Conservation (phyloP, 2,797 vertebrate genomes). For the Leptodactylus fallax region DNA sequence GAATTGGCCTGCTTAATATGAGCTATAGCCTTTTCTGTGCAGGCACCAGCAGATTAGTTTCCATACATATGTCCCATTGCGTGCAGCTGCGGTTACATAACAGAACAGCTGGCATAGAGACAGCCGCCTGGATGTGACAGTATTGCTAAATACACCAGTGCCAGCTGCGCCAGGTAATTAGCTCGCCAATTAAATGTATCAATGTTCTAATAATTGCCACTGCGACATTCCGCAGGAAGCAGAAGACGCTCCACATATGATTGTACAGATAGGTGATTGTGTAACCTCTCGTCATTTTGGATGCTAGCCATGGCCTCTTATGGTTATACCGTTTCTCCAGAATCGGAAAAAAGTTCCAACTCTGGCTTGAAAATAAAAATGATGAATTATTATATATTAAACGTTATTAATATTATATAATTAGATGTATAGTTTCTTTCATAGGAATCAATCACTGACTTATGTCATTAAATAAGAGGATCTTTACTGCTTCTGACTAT, state of each 20-base stretch:
- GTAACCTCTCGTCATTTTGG: background rate
- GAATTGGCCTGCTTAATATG: background rate
- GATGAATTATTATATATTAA: too few species aligned
- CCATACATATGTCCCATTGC: background rate
- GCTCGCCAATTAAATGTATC: background rate
- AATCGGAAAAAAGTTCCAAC: too few species aligned
- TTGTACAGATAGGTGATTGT: background rate
- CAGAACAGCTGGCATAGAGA: background rate
- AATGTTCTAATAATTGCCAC: background rate
- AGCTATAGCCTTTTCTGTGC: background rate
- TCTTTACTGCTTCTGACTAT: too few species aligned
- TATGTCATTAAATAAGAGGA: too few species aligned
- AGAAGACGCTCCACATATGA: background rate
- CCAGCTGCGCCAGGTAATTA: slow-evolving; percentile 9
- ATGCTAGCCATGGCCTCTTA: background rate
- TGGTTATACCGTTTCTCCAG: too few species aligned
- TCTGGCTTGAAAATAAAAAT: too few species aligned
- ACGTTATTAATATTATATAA: too few species aligned
- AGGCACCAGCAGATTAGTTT: background rate
- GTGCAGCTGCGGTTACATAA: background rate
- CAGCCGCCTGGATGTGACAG: background rate
- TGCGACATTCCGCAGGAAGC: background rate
- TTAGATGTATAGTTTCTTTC: too few species aligned
- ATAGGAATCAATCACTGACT: too few species aligned
- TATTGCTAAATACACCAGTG: background rate